A percentile compares a stretch with the other conserved stretches of the same genome.
These are phyloP conservation scores for Aspiorhynchus laticeps DNA, from an alignment of 2,113 vertebrate species.

Conservation along the genomic window DNA sequence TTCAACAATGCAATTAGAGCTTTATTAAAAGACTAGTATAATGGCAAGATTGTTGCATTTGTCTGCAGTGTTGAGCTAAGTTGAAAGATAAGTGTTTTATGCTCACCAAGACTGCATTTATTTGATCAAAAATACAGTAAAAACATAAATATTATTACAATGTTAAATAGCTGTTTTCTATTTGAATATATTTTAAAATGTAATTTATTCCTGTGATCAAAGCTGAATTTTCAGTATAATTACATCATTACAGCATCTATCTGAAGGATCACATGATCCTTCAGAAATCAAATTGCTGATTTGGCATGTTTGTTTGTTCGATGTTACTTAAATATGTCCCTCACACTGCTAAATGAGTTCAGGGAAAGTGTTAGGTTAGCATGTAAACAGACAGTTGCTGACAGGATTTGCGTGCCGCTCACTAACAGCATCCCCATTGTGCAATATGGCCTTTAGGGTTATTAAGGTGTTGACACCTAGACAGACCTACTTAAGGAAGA, in stretches of 20 bases:
- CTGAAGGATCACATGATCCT: too few relatives aligned
- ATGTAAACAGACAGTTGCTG: not conserved
- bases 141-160: too few relatives aligned
- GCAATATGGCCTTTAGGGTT: not conserved
- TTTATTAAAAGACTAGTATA: not conserved
- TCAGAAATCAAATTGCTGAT: too few relatives aligned
- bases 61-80: not conserved
- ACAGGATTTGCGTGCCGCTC: not conserved
- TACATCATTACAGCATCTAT: too few relatives aligned
- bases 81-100: too few relatives aligned
- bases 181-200: too few relatives aligned
- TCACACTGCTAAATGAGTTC: not conserved
- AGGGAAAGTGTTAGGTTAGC: not conserved
- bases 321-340: not conserved
- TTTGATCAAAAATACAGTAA: too few relatives aligned
- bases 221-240: too few relatives aligned
- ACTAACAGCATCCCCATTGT: not conserved
- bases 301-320: not conserved
- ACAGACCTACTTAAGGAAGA: constrained; percentile 14
- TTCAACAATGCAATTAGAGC: not conserved
- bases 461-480: not conserved
- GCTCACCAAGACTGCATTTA: too few relatives aligned
- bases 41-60: not conserved
- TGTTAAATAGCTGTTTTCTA: too few relatives aligned
- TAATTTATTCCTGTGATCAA: too few relatives aligned